Conservation (phyloP, 2,888 invertebrate species). For the Malthinus flaveolus region DNA sequence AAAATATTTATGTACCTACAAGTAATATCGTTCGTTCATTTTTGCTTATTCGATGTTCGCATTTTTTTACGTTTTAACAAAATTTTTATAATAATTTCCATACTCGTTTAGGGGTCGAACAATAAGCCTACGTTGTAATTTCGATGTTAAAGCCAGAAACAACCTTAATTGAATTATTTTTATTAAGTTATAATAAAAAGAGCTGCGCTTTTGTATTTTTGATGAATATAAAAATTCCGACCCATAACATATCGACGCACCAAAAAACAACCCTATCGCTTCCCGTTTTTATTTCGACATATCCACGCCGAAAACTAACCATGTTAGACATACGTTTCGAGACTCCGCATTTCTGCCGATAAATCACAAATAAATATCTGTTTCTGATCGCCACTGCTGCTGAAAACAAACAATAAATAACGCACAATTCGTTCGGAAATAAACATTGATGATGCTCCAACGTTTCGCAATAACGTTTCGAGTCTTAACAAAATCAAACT, state of each 20-base stretch:
- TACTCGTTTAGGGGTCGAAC: conserved; percentile 20
- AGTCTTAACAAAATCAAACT: conserved; percentile 28
- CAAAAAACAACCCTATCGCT: too few species aligned
- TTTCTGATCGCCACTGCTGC: conserved; percentile 44
- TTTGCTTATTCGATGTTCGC: conserved; percentile 20
- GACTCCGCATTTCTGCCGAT: conserved; percentile 4
- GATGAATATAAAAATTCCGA: background rate
- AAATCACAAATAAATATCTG: conserved; percentile 47
- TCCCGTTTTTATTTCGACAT: too few species aligned
- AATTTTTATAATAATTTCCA: conserved; percentile 25
- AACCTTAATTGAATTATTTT: conserved; percentile 16
- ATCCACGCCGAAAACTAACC: too few species aligned
- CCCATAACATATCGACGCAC: too few species aligned
- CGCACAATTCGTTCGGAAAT: conserved; percentile 42
- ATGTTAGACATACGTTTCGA: background rate
- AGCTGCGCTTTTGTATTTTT: background rate
- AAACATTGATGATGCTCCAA: conserved; percentile 34
- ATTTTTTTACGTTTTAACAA: conserved; percentile 17
- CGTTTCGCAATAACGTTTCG: background rate
- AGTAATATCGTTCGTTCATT: conserved; percentile 22
- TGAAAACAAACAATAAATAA: conserved; percentile 46
- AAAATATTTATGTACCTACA: conserved; percentile 40
- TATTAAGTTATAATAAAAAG: too few species aligned
- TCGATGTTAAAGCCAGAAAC: conserved; percentile 16
- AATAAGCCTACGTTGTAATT: conserved; percentile 22